Evolutionary conservation across 2,113 vertebrate genomes (phyloP).

Genomic region (Hemiscyllium ocellatum): DNA sequence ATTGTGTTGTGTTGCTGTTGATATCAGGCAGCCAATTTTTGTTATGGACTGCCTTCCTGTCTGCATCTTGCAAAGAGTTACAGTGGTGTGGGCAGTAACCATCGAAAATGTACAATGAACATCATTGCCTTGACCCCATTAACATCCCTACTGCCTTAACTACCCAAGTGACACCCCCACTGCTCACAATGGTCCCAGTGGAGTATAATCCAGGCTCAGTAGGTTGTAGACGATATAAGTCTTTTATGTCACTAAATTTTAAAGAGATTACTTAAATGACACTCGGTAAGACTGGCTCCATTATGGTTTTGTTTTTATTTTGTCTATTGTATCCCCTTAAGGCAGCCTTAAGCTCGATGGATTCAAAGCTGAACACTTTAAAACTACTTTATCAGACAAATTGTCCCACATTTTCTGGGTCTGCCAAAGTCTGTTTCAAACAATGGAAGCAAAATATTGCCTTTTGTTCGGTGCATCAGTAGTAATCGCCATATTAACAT

Average conservation of each 20-base stretch:
- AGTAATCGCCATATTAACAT: neutral
- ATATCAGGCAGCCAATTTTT: neutral
- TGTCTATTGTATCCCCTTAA: neutral
- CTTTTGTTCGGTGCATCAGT: neutral
- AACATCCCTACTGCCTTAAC: neutral
- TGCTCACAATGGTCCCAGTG: neutral
- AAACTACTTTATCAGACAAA: neutral
- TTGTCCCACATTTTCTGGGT: neutral
- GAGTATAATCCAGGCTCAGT: neutral
- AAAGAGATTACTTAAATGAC: neutral
- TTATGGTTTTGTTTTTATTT: neutral
- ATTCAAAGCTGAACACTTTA: neutral
- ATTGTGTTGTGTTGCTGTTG: neutral
- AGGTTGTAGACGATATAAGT: neutral
- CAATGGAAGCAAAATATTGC: neutral
- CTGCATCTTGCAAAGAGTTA: neutral
- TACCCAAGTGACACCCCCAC: neutral
- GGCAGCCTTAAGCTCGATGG: neutral
- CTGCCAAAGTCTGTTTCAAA: constrained; percentile 5
- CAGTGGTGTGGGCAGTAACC: neutral
- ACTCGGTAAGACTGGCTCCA: neutral
- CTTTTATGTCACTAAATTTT: neutral
- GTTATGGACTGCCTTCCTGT: neutral
- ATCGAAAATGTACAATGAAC: neutral
- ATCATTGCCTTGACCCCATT: neutral